Conservation (phyloP, 2,888 invertebrate genomes). For the Fragum sueziense region DNA sequence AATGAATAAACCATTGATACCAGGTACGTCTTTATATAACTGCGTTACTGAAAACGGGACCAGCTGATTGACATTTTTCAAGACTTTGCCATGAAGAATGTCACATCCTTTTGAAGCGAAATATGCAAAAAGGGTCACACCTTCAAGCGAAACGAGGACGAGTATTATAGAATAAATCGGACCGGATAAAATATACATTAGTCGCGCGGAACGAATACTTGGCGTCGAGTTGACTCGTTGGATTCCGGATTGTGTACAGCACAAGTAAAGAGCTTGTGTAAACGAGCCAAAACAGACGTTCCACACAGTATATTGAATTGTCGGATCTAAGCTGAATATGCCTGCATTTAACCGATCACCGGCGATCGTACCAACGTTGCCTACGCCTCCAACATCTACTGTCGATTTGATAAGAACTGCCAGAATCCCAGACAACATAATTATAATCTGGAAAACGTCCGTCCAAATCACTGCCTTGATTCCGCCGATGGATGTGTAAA, state of each 20-base stretch:
- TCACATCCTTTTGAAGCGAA: conserved; percentile 41
- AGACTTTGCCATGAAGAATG: conserved; percentile 18
- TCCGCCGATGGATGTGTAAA: conserved; percentile 45
- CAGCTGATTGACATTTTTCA: conserved; percentile 40
- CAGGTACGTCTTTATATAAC: conserved; percentile 37
- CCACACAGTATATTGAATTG: conserved; percentile 35
- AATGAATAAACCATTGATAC: conserved; percentile 47
- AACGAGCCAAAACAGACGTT: conserved; percentile 28
- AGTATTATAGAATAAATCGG: conserved; percentile 22
- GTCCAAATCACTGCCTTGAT: conserved; percentile 50
- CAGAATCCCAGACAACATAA: conserved; percentile 44
- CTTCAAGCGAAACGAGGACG: conserved; percentile 24
- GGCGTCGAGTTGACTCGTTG: conserved; percentile 43
- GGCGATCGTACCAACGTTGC: conserved; percentile 1
- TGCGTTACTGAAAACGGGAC: conserved; percentile 34
- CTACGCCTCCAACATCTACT: conserved; percentile 16
- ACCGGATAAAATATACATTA: conserved; percentile 22
- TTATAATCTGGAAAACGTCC: conserved; percentile 37
- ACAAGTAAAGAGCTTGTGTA: conserved; percentile 12
- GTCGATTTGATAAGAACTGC: conserved; percentile 35
- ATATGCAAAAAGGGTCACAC: conserved; percentile 45
- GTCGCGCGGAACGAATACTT: neutral
- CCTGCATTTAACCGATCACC: conserved; percentile 11
- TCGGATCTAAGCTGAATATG: conserved; percentile 34
- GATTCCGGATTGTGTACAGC: conserved; percentile 38